Conservation (phyloP, 2,113 vertebrate species). For the Parus major region DNA sequence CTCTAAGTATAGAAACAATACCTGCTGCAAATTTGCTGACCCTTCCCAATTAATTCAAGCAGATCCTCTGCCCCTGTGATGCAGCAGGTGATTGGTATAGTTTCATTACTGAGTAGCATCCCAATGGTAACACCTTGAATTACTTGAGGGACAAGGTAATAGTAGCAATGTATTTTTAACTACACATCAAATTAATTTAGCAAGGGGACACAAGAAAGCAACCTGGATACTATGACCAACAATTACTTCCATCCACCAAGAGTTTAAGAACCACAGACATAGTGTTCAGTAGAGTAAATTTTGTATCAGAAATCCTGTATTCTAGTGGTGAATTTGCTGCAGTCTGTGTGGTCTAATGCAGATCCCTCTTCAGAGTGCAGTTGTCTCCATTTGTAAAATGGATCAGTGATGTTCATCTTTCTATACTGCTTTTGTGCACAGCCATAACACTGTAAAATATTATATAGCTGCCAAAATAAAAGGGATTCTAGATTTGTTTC, state of each 20-base stretch:
- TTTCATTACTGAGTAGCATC: neutral
- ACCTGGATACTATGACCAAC: neutral
- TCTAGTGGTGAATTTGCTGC: constrained; percentile 11
- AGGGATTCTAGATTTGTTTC: neutral
- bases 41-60: neutral
- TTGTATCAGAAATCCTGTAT: constrained; percentile 26
- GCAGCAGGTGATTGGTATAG: neutral
- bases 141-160: neutral
- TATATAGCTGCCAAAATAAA: neutral
- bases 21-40: neutral
- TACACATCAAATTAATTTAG: neutral
- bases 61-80: neutral
- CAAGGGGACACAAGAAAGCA: neutral
- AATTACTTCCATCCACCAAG: neutral
- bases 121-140: neutral
- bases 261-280: neutral
- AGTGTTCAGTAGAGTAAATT: neutral
- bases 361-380: neutral
- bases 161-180: neutral
- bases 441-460: neutral
- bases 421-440: neutral
- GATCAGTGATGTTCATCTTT: neutral
- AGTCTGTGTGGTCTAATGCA: neutral
- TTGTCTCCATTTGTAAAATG: constrained; percentile 2
- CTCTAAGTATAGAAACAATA: neutral